A percentile compares a stretch with the other conserved stretches of the same genome.
Evolutionary conservation across 2,113 vertebrate species (phyloP).

Genomic region (Forbesichthys papilliferus): DNA sequence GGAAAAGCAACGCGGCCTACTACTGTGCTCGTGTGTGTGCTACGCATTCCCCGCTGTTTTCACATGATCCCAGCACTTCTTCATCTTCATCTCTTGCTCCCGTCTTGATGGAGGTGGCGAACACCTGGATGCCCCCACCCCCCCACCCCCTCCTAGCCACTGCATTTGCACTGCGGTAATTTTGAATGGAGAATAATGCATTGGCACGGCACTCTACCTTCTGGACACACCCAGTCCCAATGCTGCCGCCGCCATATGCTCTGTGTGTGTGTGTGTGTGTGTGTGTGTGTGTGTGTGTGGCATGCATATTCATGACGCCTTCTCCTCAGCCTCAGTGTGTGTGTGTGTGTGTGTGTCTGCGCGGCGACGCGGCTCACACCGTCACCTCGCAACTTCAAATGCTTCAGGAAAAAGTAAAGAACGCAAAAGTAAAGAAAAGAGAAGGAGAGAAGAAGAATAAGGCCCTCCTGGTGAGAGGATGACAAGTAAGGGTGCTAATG

Average conservation of each 20-base stretch:
- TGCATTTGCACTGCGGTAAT: conserved; percentile 65
- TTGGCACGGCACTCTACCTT: conserved; percentile 76
- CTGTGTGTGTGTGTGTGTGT: too few species aligned
- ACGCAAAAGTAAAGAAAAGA: conserved; percentile 24
- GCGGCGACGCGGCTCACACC: conserved; percentile 70
- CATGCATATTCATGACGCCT: conserved; percentile 81
- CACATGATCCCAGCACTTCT: conserved; percentile 19
- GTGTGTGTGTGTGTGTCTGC: conserved; percentile 58
- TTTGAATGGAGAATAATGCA: conserved; percentile 78
- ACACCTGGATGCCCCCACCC: conserved; percentile 50
- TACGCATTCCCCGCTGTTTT: conserved; percentile 48
- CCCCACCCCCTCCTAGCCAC: not conserved
- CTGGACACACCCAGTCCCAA: conserved; percentile 83
- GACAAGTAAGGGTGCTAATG: conserved; percentile 45
- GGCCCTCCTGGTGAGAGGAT: conserved; percentile 11
- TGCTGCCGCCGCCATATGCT: conserved; percentile 78
- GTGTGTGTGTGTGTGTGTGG: conserved; percentile 24
- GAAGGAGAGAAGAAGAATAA: conserved; percentile 30
- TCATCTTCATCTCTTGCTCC: conserved; percentile 39
- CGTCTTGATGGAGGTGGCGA: conserved; percentile 45
- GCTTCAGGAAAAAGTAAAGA: conserved; percentile 22
- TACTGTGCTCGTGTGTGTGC: conserved; percentile 40
- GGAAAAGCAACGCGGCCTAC: conserved; percentile 53
- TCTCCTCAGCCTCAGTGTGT: conserved; percentile 41
- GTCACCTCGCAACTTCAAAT: conserved; percentile 76